A percentile compares a stretch with the other conserved stretches of the same genome.
phyloP scores from a whole-genome alignment of 2,797 vertebrate genomes.

The Crenichthys baileyi region DNA sequence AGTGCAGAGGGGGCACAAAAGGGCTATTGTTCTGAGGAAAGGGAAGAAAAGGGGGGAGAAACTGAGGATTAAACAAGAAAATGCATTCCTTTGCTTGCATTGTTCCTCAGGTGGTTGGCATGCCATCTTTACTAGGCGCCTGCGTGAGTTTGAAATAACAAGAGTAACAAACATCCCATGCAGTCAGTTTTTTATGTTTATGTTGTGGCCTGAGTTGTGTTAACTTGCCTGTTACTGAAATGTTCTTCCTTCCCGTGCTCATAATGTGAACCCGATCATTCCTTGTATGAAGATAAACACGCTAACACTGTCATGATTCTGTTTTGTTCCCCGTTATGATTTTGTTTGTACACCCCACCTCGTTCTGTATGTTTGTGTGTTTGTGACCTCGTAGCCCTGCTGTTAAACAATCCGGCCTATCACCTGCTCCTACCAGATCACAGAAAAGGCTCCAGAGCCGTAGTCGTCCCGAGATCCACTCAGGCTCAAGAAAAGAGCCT shows the following conservation, averaged over 20 bases:
- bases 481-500: slow-evolving; percentile 88
- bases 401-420: slow-evolving; percentile 95
- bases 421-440: slow-evolving; percentile 93
- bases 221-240: slow-evolving; percentile 73
- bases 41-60: slow-evolving; percentile 31
- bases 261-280: slow-evolving; percentile 31
- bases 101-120: slow-evolving; percentile 63
- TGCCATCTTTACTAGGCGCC: slow-evolving; percentile 61
- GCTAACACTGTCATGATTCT: slow-evolving; percentile 70
- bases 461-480: slow-evolving; percentile 80
- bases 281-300: slow-evolving; percentile 29
- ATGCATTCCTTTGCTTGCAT: slow-evolving; percentile 60
- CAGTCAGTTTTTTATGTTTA: slow-evolving; percentile 31
- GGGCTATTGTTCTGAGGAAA: slow-evolving; percentile 66
- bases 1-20: slow-evolving; percentile 53
- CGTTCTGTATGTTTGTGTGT: slow-evolving; percentile 43
- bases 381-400: slow-evolving; percentile 84
- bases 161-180: slow-evolving; percentile 64
- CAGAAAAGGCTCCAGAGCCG: slow-evolving; percentile 81
- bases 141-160: slow-evolving; percentile 68
- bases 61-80: slow-evolving; percentile 40
- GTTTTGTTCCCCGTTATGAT: slow-evolving; percentile 47
- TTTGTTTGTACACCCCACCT: slow-evolving; percentile 45
- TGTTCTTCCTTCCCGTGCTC: slow-evolving; percentile 45
- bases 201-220: slow-evolving; percentile 44